Evolutionary conservation across 1,140 invertebrate genomes (phyloP).

Genomic region (Anthonomus grandis): DNA sequence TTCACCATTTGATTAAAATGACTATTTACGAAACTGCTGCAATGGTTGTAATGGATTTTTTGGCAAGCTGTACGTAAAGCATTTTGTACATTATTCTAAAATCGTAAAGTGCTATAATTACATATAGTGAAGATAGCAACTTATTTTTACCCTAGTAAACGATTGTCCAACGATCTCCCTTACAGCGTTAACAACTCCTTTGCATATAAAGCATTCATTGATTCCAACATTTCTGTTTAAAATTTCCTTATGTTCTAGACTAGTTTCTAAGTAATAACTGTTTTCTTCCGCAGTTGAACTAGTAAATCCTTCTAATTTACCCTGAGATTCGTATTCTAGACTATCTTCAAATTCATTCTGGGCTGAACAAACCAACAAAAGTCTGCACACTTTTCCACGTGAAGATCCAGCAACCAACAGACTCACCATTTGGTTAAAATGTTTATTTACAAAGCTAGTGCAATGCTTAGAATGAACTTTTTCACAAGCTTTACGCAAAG

Average conservation of each 20-base stretch:
- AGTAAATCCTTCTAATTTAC: too few species aligned
- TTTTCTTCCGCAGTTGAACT: too few species aligned
- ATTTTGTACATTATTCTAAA: neutral
- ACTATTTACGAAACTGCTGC: conserved; percentile 1
- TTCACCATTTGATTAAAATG: neutral
- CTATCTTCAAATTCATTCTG: too few species aligned
- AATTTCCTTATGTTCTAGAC: too few species aligned
- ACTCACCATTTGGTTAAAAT: neutral
- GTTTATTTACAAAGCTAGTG: conserved; percentile 1
- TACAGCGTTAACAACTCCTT: neutral
- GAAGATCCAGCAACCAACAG: neutral
- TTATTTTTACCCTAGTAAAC: neutral
- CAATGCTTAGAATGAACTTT: neutral
- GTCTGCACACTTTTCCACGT: neutral
- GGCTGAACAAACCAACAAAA: neutral
- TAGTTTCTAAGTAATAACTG: too few species aligned
- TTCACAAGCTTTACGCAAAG: neutral
- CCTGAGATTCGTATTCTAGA: too few species aligned
- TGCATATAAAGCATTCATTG: neutral
- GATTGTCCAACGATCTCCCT: neutral
- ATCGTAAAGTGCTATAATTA: too few species aligned
- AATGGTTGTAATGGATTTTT: neutral
- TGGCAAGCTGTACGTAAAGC: neutral
- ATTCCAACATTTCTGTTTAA: neutral
- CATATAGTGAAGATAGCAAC: neutral